These are phyloP conservation scores for Chydorus sphaericus DNA, from an alignment of 2,888 invertebrate species.

Conservation along the genomic window DNA sequence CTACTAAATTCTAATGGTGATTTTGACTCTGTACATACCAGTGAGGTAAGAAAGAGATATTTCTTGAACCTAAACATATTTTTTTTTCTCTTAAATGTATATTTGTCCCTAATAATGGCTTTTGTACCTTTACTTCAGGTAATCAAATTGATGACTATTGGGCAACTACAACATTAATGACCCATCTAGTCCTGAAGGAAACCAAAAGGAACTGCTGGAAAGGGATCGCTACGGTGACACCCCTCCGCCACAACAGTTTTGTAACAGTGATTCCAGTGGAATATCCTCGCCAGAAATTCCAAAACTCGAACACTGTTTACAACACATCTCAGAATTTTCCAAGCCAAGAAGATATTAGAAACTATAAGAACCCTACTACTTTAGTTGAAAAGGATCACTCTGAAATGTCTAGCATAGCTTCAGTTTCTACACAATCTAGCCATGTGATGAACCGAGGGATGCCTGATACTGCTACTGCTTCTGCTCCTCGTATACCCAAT, in stretches of 20 bases:
- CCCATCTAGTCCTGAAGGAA: neutral
- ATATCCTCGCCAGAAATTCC: constrained; percentile 31
- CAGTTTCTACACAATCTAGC: neutral
- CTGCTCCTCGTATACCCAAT: neutral
- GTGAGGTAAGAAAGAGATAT: neutral
- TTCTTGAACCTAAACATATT: no score
- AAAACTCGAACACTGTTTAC: neutral
- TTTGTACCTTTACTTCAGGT: neutral
- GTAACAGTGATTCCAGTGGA: constrained; percentile 44
- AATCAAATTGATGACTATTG: constrained; percentile 2
- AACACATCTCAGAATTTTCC: neutral
- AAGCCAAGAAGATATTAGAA: neutral
- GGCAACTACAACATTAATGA: neutral
- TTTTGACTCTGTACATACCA: neutral
- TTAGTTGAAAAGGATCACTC: neutral
- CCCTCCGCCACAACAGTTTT: constrained; percentile 5
- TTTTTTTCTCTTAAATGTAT: neutral
- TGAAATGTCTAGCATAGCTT: constrained; percentile 3
- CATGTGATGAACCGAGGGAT: constrained; percentile 3
- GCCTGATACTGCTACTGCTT: neutral
- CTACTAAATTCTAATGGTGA: neutral
- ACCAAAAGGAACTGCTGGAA: neutral
- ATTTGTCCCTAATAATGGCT: neutral
- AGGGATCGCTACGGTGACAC: neutral
- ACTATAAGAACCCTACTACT: neutral